Evolutionary conservation across 2,113 vertebrate species (phyloP), one percentile per base, ranked within the genome.

Genomic region (Microcebus tavaratra): DNA sequence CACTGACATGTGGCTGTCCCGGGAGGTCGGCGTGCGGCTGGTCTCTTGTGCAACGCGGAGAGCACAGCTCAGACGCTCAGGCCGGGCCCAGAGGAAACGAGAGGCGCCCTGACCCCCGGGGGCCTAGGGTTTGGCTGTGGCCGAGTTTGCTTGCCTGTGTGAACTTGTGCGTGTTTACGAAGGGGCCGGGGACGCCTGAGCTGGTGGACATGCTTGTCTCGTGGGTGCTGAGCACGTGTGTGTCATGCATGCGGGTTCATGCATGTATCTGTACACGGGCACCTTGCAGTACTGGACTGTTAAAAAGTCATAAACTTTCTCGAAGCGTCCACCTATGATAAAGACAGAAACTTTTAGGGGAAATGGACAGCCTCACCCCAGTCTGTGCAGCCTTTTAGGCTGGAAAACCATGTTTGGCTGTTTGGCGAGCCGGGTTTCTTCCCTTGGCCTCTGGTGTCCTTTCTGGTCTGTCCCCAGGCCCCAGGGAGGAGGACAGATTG

Each of bases 171-270:
- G 8, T 13, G 7, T 31, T 36, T 70, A 31, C 18, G 8, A 36
- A 72, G 21, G 21, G 4, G 15, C 15, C 15, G 5, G 20, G 25
- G 39, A 3, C 3, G 8, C 2, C 1, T 6, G 6, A 48, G 23
- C 65, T 50, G 81, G 18, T 29, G 2, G 48, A 23, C 14, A 27
- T 9, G 21, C 79, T 23, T 34, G 31, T 31, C 73, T 63, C 50
- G 65, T 14, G 36, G 25, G 53, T 50, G 12, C 34, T 13, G 42
- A 36, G 18, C 50, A 29, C 10, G 11, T 1, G 1, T 18, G n/a
- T 14, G 7, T 39, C 81, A 8, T 0, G 9, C 11, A 48, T 7
- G 42, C 8, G 17, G 79, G 6, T n/a, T 15, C 15, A 17, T 1
- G 6, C 7, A 70, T 27, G 13, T 14, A 2, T 75, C 18, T 75